Base-by-base conservation (phyloP, 2,113 vertebrate species). In the Malurus cyaneus region DNA sequence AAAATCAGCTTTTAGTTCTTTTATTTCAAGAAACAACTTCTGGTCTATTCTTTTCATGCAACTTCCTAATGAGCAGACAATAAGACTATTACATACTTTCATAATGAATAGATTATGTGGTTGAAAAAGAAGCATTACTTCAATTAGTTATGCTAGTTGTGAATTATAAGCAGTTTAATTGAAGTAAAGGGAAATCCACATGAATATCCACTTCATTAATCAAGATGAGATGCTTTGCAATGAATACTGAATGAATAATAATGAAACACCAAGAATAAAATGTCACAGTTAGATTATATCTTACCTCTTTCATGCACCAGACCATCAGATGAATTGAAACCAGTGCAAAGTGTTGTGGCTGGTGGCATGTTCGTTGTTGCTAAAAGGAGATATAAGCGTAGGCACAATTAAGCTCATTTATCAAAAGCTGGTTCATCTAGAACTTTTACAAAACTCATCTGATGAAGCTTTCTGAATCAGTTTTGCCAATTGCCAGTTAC, bases 81-180 rank as follows among this genome's bases (percentile, higher is more conserved):
- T 92, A 94, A 85, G 42, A 24, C 46, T 81, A 62, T 57, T 93
- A 62, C 5, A 64, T 95, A 57, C 41, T 78, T 95, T 34, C 64
- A 32, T 80, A 91, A 86, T 70, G 39, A 78, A 73, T 28, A 61
- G n/a, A 70, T 70, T 60, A 61, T 86, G 78, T 77, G 57, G 65
- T 74, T 96, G 72, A 77, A 91, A 95, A 95, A 93, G 61, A 93
- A 86, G 39, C 18, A 79, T 87, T 94, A 65, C 91, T 94, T 83
- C 83, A 62, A 80, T 94, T 93, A 77, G 46, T 89, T 93, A 89
- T 4, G 11, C 57, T 54, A 83, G 26, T 87, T 10, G 12, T 95
- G 49, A 92, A 78, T 92, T 93, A 72, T 57, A 94, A 80, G 4
- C 60, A 66, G 23, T 91, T 95, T 94, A 95, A 91, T 73, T 92